Evolutionary conservation across 2,797 vertebrate genomes (phyloP).

Genomic region (Streptopelia turtur): DNA sequence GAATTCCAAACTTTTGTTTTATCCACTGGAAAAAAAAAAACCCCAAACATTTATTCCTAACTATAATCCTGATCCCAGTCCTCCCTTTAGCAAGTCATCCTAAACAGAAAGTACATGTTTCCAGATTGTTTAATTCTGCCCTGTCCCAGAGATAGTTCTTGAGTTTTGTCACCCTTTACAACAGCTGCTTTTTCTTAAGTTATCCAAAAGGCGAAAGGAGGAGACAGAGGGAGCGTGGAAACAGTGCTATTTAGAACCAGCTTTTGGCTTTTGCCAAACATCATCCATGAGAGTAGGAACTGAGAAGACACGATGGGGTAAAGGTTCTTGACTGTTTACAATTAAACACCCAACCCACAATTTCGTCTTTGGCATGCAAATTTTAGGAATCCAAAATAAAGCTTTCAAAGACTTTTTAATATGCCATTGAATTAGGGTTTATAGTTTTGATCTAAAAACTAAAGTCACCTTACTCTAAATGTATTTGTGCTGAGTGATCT

Average conservation of each 20-base stretch:
- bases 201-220: slow-evolving; percentile 28
- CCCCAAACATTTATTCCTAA: neutral
- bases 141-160: neutral
- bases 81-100: neutral
- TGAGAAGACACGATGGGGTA: fast-evolving
- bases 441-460: neutral
- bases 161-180: slow-evolving; percentile 30
- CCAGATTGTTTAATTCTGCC: neutral
- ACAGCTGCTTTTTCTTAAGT: slow-evolving; percentile 44
- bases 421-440: neutral
- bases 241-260: neutral
- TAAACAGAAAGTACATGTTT: neutral
- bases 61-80: neutral
- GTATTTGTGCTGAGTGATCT: fast-evolving
- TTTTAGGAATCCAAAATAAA: neutral
- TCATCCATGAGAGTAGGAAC: slow-evolving; percentile 20
- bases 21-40: neutral
- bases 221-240: slow-evolving; percentile 40
- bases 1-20: neutral
- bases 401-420: neutral
- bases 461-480: neutral
- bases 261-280: neutral
- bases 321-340: slow-evolving; percentile 36
- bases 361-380: neutral
- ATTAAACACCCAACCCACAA: slow-evolving; percentile 10